These are phyloP conservation scores for Ormyrus pomaceus DNA, from an alignment of 2,888 invertebrate species.

Conservation along the genomic window DNA sequence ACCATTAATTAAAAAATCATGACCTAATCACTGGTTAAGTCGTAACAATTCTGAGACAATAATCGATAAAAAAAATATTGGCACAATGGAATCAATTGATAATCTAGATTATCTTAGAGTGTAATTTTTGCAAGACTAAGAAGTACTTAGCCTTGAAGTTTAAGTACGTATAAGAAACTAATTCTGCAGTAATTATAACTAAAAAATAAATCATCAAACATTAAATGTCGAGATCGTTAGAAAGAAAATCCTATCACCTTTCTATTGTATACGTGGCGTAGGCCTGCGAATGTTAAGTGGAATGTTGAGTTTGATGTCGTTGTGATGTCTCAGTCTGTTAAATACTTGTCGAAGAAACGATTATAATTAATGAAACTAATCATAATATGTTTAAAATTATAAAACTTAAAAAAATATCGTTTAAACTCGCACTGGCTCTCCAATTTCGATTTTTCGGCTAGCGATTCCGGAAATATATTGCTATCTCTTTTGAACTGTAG, in stretches of 20 bases:
- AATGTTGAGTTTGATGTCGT: slow-evolving; percentile 61
- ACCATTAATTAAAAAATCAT: slow-evolving; percentile 54
- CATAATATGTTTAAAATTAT: slow-evolving; percentile 42
- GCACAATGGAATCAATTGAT: slow-evolving; percentile 56
- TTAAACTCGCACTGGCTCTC: too few species aligned
- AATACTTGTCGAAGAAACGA: slow-evolving; percentile 36
- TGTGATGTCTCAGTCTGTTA: slow-evolving; percentile 56
- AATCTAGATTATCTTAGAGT: slow-evolving; percentile 32
- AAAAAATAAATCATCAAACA: slow-evolving; percentile 37
- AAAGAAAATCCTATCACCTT: slow-evolving; percentile 35
- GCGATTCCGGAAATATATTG: too few species aligned
- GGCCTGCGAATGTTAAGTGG: slow-evolving; percentile 60
- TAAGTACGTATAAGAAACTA: slow-evolving; percentile 54
- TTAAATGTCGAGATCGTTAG: slow-evolving; percentile 42
- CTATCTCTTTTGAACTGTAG: not conserved
- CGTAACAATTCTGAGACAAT: slow-evolving; percentile 34
- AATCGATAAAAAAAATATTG: slow-evolving; percentile 55
- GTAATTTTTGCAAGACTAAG: slow-evolving; percentile 34
- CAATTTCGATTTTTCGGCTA: too few species aligned
- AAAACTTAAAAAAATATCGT: slow-evolving; percentile 43
- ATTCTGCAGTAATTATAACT: slow-evolving; percentile 36
- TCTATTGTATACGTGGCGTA: slow-evolving; percentile 26
- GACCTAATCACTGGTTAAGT: slow-evolving; percentile 56
- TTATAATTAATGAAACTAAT: slow-evolving; percentile 12
- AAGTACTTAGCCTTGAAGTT: slow-evolving; percentile 36